Base-by-base conservation (phyloP, 1,140 invertebrate species). In the Hydropsyche tenuis region DNA sequence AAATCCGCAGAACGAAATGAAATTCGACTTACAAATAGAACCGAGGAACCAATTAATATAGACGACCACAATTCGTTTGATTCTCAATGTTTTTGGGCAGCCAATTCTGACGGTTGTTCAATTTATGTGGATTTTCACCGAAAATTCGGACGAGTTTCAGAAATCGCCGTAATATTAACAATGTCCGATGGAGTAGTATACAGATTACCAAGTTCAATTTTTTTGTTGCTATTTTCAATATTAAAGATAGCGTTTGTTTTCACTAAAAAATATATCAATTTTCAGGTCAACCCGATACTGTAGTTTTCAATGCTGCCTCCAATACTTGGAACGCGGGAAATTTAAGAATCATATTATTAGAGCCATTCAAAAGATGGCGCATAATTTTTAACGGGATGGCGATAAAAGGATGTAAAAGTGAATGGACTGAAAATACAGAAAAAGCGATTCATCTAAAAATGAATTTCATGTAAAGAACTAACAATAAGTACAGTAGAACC, bases 381-480 rank as follows among this genome's bases (percentile, higher is more conserved):
- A 82, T 92, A 18, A 78, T 85, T 45, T 91, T 85, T 78, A 90
- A 89, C 78, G 90, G 90, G 1, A 77, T 88, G 1, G 77, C 90
- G 5, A 85, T 82, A 74, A 83, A 82, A 65, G 80, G 81, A 16
- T 73, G 72, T 43, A 77, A 77, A 43, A 77, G 80, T 60, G 73
- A 72, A 23, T 70, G 69, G 12, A 79, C 79, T 2, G 78, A 80
- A n/a, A 79, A 83, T 11, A 79, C 83, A 14, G 79, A 83, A 12
- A 77, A 79, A 9, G 75, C 83, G 1, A 81, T 85, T 72, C 87
- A 89, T 75, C 81, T 86, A 14, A 79, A 80, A 45, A 79, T 86
- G 18, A 85, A 85, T 75, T 82, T 83, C 23, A 81, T 86, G 84
- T 86, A 79, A 82, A 37, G n/a, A n/a, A n/a, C n/a, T n/a, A n/a